Percentiles rank a stretch among this genome's conserved stretches.
These are phyloP conservation scores for Perccottus glenii DNA, from an alignment of 2,113 vertebrate genomes.

Conservation along the genomic window DNA sequence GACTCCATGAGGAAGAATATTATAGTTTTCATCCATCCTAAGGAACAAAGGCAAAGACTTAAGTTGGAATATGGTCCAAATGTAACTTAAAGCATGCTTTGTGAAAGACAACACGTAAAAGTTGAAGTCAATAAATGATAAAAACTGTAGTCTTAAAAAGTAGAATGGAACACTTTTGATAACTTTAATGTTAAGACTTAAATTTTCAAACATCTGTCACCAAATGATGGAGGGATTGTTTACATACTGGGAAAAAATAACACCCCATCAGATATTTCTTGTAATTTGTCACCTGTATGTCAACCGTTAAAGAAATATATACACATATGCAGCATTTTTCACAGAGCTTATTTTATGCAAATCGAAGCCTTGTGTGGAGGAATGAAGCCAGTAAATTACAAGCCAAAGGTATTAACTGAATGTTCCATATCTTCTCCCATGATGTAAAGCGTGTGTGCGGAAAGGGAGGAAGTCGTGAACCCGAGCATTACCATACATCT, in stretches of 20 bases:
- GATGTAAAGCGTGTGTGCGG: conserved; percentile 23
- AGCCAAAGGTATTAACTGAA: conserved; percentile 36
- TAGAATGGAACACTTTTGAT: too few relatives aligned
- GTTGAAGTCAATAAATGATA: too few relatives aligned
- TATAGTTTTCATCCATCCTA: conserved; percentile 87
- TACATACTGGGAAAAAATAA: background rate
- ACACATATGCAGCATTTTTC: conserved; percentile 9
- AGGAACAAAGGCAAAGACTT: conserved; percentile 5
- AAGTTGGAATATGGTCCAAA: background rate
- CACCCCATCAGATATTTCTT: too few relatives aligned
- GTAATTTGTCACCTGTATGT: background rate
- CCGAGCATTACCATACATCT: conserved; percentile 63
- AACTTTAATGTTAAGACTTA: background rate
- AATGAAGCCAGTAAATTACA: conserved; percentile 44
- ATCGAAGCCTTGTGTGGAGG: conserved; percentile 25
- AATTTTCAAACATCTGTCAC: background rate
- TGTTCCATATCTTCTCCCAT: conserved; percentile 51
- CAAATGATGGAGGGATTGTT: background rate
- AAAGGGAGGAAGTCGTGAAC: conserved; percentile 41
- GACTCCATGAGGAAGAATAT: conserved; percentile 84
- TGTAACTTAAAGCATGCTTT: background rate
- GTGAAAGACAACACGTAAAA: too few relatives aligned
- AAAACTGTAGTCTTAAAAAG: too few relatives aligned
- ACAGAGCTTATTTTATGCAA: conserved; percentile 29
- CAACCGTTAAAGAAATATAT: background rate